phyloP scores from a whole-genome alignment of 2,113 vertebrate genomes.

The Paratilapia polleni region DNA sequence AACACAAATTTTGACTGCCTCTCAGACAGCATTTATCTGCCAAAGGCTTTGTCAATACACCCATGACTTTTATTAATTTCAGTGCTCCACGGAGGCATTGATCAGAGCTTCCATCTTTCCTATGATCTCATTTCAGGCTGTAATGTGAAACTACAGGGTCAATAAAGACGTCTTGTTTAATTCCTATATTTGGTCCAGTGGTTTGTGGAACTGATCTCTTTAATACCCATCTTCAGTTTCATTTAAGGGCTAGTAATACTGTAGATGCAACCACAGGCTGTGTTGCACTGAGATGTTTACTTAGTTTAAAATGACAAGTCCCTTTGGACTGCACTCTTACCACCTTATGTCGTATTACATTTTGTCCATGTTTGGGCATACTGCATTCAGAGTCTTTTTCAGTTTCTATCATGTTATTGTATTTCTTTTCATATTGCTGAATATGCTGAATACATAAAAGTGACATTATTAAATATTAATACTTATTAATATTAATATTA shows the following conservation, averaged over 20 bases:
- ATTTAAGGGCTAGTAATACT: slow-evolving; percentile 21
- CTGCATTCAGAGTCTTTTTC: not conserved
- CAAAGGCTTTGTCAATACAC: slow-evolving; percentile 60
- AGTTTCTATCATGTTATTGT: not conserved
- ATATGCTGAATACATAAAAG: not conserved
- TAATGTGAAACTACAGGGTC: slow-evolving; percentile 75
- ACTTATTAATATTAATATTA: too few relatives aligned
- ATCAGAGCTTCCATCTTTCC: slow-evolving; percentile 54
- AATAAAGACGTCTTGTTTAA: slow-evolving; percentile 68
- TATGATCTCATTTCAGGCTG: slow-evolving; percentile 72
- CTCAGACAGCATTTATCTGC: slow-evolving; percentile 37
- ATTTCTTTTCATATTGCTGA: not conserved
- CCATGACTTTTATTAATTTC: slow-evolving; percentile 70
- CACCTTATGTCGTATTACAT: not conserved
- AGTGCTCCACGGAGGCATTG: slow-evolving; percentile 58
- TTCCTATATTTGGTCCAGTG: slow-evolving; percentile 47
- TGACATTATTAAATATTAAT: not conserved
- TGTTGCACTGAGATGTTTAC: slow-evolving; percentile 24
- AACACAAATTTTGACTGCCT: slow-evolving; percentile 15
- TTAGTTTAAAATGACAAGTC: slow-evolving; percentile 30
- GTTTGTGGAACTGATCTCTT: slow-evolving; percentile 40
- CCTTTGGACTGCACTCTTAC: slow-evolving; percentile 5
- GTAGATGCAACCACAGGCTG: not conserved
- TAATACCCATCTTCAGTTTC: slow-evolving; percentile 57
- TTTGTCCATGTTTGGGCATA: not conserved